phyloP scores from a whole-genome alignment of 2,113 vertebrate genomes.

The Murina feae region DNA sequence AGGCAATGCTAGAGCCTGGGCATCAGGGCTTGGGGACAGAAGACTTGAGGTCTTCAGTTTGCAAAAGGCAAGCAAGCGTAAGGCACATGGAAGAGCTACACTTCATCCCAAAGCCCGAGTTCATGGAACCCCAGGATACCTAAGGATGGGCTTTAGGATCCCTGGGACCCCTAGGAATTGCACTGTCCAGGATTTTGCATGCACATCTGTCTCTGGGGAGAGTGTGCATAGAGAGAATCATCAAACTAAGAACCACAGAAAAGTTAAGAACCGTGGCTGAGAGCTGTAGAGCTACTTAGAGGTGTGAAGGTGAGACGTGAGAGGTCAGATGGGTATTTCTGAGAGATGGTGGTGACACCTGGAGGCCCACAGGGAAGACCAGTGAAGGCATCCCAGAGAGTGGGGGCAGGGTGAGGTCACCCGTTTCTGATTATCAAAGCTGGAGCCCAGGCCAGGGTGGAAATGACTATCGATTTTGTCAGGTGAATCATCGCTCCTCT shows the following conservation, averaged over 20 bases:
- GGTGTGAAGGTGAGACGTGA: background rate
- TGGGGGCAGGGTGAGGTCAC: too few species aligned
- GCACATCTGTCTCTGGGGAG: background rate
- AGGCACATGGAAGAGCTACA: fast-evolving
- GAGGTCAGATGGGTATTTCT: background rate
- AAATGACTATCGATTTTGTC: background rate
- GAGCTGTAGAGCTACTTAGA: background rate
- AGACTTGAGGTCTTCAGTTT: background rate
- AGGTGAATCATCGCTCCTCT: background rate
- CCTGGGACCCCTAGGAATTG: background rate
- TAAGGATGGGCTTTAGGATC: background rate
- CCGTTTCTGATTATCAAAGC: background rate
- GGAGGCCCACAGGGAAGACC: fast-evolving
- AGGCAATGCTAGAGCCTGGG: background rate
- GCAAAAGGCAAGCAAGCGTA: background rate
- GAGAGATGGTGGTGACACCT: fast-evolving
- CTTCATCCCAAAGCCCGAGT: background rate
- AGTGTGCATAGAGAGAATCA: background rate
- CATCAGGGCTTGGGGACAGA: background rate
- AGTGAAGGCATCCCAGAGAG: background rate
- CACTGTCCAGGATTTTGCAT: background rate
- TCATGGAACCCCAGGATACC: fast-evolving
- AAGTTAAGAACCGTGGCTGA: background rate
- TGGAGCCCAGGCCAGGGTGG: background rate
- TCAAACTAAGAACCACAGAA: background rate